Conservation (phyloP, 2,113 vertebrate species). For the Morone chrysops region DNA sequence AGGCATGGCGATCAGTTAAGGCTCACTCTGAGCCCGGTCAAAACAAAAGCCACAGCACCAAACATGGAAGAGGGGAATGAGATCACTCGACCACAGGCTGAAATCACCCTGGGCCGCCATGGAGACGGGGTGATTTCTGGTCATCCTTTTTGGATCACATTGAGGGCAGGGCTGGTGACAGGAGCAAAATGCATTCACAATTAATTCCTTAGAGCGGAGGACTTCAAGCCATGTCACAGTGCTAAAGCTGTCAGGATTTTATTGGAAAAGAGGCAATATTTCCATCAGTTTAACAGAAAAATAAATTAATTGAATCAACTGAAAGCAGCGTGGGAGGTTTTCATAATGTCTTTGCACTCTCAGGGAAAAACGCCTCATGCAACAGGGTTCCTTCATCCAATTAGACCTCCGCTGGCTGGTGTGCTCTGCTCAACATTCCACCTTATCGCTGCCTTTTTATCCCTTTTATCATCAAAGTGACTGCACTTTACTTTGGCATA, state of each 20-base stretch:
- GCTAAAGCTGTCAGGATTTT: constrained; percentile 76
- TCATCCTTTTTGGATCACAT: constrained; percentile 46
- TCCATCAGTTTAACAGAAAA: constrained; percentile 82
- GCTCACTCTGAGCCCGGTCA: constrained; percentile 58
- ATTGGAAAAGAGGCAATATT: constrained; percentile 81
- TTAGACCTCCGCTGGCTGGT: constrained; percentile 82
- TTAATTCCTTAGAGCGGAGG: constrained; percentile 66
- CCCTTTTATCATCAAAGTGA: constrained; percentile 83
- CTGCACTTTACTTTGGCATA: constrained; percentile 82
- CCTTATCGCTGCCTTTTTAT: constrained; percentile 80
- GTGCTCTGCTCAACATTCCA: constrained; percentile 76
- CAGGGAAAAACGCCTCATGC: constrained; percentile 76
- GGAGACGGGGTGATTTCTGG: constrained; percentile 61
- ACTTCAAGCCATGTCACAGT: constrained; percentile 65
- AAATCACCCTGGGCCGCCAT: constrained; percentile 27
- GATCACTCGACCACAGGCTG: constrained; percentile 64
- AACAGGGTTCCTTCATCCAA: constrained; percentile 85
- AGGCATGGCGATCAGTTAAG: constrained; percentile 71
- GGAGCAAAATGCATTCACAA: constrained; percentile 56
- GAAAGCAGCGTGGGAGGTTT: constrained; percentile 80
- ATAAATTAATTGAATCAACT: constrained; percentile 84
- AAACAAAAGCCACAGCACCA: constrained; percentile 71
- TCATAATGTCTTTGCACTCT: constrained; percentile 78
- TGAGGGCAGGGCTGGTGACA: constrained; percentile 47
- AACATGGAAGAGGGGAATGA: constrained; percentile 70